Percentiles rank a stretch among this genome's conserved stretches.
phyloP scores from a whole-genome alignment of 2,113 vertebrate species.

The Tupaia chinensis region DNA sequence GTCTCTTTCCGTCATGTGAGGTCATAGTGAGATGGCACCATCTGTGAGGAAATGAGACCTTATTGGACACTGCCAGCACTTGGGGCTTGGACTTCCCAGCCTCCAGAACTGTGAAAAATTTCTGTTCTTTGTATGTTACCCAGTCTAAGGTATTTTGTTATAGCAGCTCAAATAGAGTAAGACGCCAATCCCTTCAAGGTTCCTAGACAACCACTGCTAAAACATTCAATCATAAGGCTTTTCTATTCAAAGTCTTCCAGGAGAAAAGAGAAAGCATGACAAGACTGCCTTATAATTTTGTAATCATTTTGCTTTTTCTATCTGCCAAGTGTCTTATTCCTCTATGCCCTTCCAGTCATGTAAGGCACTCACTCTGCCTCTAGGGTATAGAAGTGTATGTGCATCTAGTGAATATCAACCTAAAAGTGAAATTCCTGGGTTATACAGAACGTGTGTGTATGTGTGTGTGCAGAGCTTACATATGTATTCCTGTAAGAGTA shows the following conservation, averaged over 20 bases:
- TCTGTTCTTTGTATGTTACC: not conserved
- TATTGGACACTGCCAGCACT: not conserved
- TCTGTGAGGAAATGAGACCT: not conserved
- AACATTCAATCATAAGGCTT: not conserved
- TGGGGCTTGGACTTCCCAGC: not conserved
- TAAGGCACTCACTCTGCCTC: not conserved
- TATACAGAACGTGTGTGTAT: not conserved
- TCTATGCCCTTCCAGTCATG: not conserved
- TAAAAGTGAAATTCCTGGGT: not conserved
- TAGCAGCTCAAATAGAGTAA: not conserved
- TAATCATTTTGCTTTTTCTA: not conserved
- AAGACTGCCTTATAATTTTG: not conserved
- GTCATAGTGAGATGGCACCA: not conserved
- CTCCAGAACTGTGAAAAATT: not conserved
- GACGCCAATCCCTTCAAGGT: not conserved
- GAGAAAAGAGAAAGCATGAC: not conserved
- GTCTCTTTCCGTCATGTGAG: not conserved
- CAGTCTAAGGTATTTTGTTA: not conserved
- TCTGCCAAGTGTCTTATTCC: not conserved
- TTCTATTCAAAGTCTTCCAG: not conserved
- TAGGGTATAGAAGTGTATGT: not conserved
- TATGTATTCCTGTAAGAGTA: not conserved
- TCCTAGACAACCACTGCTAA: not conserved
- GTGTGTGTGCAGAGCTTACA: not conserved
- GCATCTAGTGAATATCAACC: not conserved